phyloP scores from a whole-genome alignment of 1,140 invertebrate genomes.

The Zeugodacus cucurbitae region DNA sequence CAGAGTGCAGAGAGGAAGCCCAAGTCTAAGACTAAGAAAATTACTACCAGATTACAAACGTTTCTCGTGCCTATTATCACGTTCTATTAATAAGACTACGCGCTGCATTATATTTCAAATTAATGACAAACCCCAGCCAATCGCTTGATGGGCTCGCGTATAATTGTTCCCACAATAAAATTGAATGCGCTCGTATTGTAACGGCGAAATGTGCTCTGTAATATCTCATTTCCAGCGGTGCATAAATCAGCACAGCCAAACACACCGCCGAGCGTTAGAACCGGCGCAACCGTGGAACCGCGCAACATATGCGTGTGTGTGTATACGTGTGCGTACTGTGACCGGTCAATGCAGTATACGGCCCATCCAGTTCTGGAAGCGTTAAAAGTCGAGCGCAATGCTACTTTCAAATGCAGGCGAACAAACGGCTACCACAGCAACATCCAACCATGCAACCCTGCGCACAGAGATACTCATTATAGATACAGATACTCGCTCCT shows the following conservation, averaged over 20 bases:
- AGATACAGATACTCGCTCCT: not conserved
- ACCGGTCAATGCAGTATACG: no score
- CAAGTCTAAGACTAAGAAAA: not conserved
- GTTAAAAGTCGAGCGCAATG: not conserved
- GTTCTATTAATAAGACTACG: not conserved
- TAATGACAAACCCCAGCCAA: not conserved
- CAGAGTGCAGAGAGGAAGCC: no score
- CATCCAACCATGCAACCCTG: no score
- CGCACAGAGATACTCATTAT: not conserved
- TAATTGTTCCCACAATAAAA: conserved; percentile 33
- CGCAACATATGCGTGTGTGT: not conserved
- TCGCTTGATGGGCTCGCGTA: not conserved
- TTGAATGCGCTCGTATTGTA: not conserved
- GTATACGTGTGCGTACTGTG: no score
- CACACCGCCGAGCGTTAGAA: not conserved
- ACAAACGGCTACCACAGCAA: no score
- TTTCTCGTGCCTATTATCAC: not conserved
- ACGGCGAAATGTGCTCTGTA: not conserved
- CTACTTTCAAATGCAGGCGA: not conserved
- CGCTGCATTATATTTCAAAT: conserved; percentile 24
- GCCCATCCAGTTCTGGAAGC: not conserved
- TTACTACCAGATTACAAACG: not conserved
- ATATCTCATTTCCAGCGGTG: conserved; percentile 9
- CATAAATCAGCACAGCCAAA: not conserved
- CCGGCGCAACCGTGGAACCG: not conserved